phyloP scores from a whole-genome alignment of 2,888 invertebrate species.

The Synergus umbraculus region DNA sequence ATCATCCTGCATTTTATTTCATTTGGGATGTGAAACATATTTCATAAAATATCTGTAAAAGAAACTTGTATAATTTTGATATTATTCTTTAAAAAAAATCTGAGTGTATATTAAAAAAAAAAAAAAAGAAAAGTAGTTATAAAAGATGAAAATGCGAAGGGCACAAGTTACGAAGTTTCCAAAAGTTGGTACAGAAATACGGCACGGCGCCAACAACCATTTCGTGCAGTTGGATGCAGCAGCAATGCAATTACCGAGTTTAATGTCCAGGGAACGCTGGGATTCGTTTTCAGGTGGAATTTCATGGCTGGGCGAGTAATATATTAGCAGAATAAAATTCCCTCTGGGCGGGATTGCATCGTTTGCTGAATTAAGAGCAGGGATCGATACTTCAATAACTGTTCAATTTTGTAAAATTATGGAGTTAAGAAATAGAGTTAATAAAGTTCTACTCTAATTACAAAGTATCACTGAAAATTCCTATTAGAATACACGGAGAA shows the following conservation, averaged over 20 bases:
- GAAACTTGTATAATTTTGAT: neutral
- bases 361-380: constrained; percentile 63
- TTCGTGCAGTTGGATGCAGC: constrained; percentile 63
- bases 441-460: neutral
- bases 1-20: neutral
- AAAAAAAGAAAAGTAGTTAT: neutral
- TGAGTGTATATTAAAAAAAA: neutral
- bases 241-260: constrained; percentile 71
- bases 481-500: no score
- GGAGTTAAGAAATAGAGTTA: neutral
- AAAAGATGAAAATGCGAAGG: neutral
- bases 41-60: neutral
- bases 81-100: no score
- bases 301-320: constrained; percentile 65
- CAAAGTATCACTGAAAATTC: neutral
- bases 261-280: constrained; percentile 68
- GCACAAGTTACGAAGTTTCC: neutral
- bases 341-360: constrained; percentile 47
- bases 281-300: constrained; percentile 66
- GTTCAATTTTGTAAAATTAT: constrained; percentile 14
- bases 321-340: constrained; percentile 35
- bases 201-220: constrained; percentile 44
- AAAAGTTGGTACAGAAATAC: constrained; percentile 41
- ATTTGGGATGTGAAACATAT: neutral
- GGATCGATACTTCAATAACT: constrained; percentile 57